Conservation (phyloP, 2,888 invertebrate genomes). For the Limnephilus rhombicus region DNA sequence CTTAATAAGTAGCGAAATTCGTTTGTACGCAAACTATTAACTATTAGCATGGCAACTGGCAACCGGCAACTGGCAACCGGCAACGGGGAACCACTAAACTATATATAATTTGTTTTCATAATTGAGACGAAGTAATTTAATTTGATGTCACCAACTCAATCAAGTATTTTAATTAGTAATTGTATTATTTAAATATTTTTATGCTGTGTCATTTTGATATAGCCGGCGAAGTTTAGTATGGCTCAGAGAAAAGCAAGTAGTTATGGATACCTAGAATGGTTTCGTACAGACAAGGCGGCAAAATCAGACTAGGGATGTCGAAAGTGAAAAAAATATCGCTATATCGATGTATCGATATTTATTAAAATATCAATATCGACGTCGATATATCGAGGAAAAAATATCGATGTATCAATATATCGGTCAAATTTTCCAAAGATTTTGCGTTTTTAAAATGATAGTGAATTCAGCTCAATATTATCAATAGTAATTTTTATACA, state of each 20-base stretch:
- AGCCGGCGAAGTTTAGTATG: background rate
- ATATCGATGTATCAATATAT: no score
- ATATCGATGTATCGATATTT: no score
- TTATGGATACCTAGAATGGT: background rate
- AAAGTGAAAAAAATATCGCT: no score
- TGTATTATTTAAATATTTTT: background rate
- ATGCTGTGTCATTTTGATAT: background rate
- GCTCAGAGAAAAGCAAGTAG: background rate
- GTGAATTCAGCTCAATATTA: no score
- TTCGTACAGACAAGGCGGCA: no score
- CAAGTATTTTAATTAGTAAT: background rate
- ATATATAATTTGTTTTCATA: slow-evolving; percentile 7
- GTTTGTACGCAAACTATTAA: background rate
- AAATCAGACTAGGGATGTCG: no score
- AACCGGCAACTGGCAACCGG: background rate
- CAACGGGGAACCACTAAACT: background rate
- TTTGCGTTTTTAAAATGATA: no score
- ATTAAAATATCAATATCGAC: no score
- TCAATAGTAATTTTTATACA: no score
- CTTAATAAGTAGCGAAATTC: slow-evolving; percentile 13
- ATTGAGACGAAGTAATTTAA: background rate
- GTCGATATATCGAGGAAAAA: no score
- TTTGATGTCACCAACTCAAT: slow-evolving; percentile 60
- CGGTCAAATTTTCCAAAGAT: no score
- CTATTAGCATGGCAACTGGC: background rate